Evolutionary conservation across 1,140 invertebrate species (phyloP).

Genomic region (Trichonephila clavata): DNA sequence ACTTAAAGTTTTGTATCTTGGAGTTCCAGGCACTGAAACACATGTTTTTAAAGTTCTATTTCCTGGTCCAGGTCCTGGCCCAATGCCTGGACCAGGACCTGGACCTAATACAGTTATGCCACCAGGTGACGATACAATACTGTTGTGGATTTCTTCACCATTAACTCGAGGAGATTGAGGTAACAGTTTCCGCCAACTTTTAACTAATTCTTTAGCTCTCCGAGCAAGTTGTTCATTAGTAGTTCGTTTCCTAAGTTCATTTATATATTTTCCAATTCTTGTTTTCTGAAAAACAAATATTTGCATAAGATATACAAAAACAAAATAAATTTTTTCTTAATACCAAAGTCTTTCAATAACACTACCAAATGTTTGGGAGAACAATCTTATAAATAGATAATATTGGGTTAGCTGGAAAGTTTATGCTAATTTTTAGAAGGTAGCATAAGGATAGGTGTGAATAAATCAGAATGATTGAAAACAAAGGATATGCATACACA

Average conservation of each 20-base stretch:
- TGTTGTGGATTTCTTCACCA: constrained; percentile 65
- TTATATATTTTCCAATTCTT: constrained; percentile 95
- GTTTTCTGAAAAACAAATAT: constrained; percentile 84
- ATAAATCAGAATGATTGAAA: too few relatives aligned
- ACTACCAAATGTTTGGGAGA: too few relatives aligned
- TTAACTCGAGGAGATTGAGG: constrained; percentile 64
- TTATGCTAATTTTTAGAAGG: too few relatives aligned
- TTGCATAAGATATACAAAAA: neutral
- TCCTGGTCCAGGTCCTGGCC: constrained; percentile 77
- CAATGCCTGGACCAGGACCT: constrained; percentile 69
- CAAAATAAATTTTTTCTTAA: too few relatives aligned
- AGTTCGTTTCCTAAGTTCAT: constrained; percentile 93
- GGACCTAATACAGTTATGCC: constrained; percentile 66
- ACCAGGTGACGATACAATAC: constrained; percentile 51
- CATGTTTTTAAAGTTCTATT: constrained; percentile 74
- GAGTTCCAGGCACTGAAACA: constrained; percentile 70
- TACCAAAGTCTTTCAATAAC: too few relatives aligned
- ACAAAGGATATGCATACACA: too few relatives aligned
- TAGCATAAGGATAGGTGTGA: too few relatives aligned
- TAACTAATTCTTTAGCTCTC: constrained; percentile 93
- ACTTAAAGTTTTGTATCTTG: constrained; percentile 74
- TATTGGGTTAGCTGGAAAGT: too few relatives aligned
- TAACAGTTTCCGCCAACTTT: constrained; percentile 91
- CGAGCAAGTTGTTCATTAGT: constrained; percentile 89
- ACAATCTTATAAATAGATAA: too few relatives aligned